phyloP scores from a whole-genome alignment of 2,797 vertebrate genomes.

The Thamnophis elegans region DNA sequence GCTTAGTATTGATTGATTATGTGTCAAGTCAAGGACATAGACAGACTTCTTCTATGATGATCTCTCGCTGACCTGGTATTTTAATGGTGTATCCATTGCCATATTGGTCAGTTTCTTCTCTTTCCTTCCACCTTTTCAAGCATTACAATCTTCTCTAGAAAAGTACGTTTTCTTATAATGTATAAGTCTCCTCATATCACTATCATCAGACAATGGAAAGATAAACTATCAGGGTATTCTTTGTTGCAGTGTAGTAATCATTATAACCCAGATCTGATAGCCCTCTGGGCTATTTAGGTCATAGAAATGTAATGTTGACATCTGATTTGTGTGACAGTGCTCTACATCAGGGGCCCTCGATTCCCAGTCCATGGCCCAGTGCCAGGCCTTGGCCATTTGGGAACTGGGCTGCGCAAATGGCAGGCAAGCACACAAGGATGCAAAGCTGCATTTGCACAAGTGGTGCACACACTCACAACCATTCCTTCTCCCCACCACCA shows the following conservation, averaged over 20 bases:
- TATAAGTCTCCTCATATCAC: neutral
- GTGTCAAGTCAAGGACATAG: neutral
- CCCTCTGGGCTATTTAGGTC: neutral
- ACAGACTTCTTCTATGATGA: neutral
- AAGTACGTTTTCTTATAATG: neutral
- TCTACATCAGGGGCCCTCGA: neutral
- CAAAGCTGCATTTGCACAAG: neutral
- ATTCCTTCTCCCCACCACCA: neutral
- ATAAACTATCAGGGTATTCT: neutral
- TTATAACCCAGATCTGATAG: neutral
- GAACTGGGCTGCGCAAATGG: neutral
- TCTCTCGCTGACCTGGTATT: neutral
- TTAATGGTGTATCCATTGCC: neutral
- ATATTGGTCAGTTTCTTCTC: neutral
- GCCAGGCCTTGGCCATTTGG: neutral
- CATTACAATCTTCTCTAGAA: neutral
- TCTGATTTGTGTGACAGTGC: conserved; percentile 32
- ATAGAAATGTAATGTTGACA: neutral
- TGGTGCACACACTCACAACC: neutral
- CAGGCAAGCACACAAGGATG: neutral
- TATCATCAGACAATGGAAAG: neutral
- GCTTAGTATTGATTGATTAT: conserved; percentile 36
- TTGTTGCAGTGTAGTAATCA: neutral
- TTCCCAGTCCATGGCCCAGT: neutral
- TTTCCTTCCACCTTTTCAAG: neutral